A percentile compares a stretch with the other conserved stretches of the same genome.
These are phyloP conservation scores for Xyrauchen texanus DNA, from an alignment of 2,113 vertebrate genomes.

Conservation along the genomic window DNA sequence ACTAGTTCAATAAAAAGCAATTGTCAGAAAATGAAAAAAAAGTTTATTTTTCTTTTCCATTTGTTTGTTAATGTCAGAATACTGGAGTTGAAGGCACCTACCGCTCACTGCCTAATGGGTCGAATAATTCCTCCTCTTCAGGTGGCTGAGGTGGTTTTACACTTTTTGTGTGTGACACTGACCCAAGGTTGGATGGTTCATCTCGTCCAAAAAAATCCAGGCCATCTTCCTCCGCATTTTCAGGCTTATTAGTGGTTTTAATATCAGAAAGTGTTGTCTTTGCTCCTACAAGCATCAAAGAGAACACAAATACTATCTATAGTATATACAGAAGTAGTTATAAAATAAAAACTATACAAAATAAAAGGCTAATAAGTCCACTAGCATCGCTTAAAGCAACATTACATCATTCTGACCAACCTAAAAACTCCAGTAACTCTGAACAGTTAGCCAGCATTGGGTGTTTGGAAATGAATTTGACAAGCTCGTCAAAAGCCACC, in stretches of 20 bases:
- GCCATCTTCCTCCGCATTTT: conserved; percentile 63
- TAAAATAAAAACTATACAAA: too few relatives aligned
- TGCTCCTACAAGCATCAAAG: conserved; percentile 66
- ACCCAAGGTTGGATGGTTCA: conserved; percentile 1
- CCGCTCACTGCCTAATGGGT: conserved; percentile 82
- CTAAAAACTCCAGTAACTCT: conserved; percentile 83
- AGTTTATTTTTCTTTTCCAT: too few relatives aligned
- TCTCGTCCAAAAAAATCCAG: conserved; percentile 81
- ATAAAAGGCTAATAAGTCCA: too few relatives aligned
- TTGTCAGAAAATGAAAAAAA: too few relatives aligned
- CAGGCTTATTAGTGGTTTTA: conserved; percentile 61
- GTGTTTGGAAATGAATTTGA: conserved; percentile 77
- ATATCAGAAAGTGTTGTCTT: conserved; percentile 64
- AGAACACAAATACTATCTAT: background rate
- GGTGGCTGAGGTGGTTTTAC: conserved; percentile 32
- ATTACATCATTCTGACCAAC: conserved; percentile 54
- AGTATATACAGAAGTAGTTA: too few relatives aligned
- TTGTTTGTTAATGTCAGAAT: too few relatives aligned
- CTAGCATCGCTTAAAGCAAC: too few relatives aligned
- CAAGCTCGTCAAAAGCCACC: conserved; percentile 76
- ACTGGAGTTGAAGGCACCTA: conserved; percentile 51
- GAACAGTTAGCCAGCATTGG: conserved; percentile 72
- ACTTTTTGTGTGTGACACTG: background rate
- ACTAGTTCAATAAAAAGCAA: too few relatives aligned
- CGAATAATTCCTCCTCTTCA: conserved; percentile 72